Base-by-base conservation (phyloP, 2,888 invertebrate genomes). In the Tipula helvola region DNA sequence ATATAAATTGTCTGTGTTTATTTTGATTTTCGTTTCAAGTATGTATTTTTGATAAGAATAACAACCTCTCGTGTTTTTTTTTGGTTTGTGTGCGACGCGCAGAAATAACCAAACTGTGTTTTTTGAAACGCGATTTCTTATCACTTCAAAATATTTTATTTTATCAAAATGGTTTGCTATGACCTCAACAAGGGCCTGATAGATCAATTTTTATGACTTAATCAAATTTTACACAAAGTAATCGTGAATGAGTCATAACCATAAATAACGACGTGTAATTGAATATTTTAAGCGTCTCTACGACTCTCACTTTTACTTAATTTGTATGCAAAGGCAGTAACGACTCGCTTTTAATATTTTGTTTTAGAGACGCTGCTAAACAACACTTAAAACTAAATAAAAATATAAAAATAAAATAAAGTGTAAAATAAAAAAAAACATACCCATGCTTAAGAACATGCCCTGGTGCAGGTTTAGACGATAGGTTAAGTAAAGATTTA, bases 401-500 rank as follows among this genome's bases (percentile, higher is more conserved):
- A 71, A 71, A 71, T 28, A 71, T 71, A 71, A 87, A 85, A 71
- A 88, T 88, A 88, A 88, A 88, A 88, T 88, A 88, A 88, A 89
- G 88, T 88, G 7, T 88, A 89, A 89, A n/a, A n/a, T n/a, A 89
- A 88, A 88, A 39, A 7, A 88, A 88, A 90, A 94, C 95, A 93
- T 94, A 95, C 95, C 95, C 95, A 91, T 95, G 95, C 92, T 94
- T 95, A 90, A 94, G 91, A 89, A 93, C 93, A 89, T 93, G 92
- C 91, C 93, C 93, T 89, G 93, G 93, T 93, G 94, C 90, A 93
- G 93, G 90, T 92, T 94, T 94, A 91, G 94, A 93, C 91, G 94
- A 94, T 91, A 95, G 93, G 92, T 95, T 95, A 92, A 95, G 92
- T 92, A 94, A 93, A 89, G 95, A 95, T 92, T 95, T 95, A 91